A percentile compares a stretch with the other conserved stretches of the same genome.
These are phyloP conservation scores for Oithona nana DNA, from an alignment of 2,888 invertebrate genomes.

Conservation along the genomic window DNA sequence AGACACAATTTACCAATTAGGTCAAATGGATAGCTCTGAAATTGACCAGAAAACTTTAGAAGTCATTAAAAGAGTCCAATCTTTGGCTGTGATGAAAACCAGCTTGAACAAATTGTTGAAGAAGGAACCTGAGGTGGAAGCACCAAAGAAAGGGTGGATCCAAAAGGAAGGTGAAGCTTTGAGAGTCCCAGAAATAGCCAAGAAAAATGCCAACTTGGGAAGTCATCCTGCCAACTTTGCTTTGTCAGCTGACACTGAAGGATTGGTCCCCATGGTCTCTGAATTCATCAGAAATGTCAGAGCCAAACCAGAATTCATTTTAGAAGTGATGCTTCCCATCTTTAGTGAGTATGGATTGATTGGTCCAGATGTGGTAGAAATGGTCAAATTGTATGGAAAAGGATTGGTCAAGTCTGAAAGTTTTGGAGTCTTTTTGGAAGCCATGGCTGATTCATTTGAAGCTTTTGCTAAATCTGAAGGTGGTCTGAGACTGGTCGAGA, in stretches of 20 bases:
- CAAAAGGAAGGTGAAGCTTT: background rate
- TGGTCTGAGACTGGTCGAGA: background rate
- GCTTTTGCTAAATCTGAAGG: background rate
- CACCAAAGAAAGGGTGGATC: too few relatives aligned
- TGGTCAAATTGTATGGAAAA: background rate
- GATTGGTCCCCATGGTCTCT: background rate
- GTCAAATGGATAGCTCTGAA: background rate
- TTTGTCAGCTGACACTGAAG: too few relatives aligned
- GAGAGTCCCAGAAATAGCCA: background rate
- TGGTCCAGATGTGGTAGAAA: background rate
- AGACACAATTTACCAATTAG: background rate
- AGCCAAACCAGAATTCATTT: background rate
- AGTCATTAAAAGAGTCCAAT: background rate
- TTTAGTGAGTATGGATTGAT: background rate
- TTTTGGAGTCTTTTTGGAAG: background rate
- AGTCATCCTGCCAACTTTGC: too few relatives aligned
- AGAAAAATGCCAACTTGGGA: background rate
- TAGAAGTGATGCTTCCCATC: background rate
- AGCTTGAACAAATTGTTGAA: background rate
- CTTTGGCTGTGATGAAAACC: background rate
- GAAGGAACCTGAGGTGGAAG: background rate
- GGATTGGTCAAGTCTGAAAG: background rate
- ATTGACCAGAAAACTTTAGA: background rate
- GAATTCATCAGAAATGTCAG: background rate
- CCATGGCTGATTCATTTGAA: background rate